These are phyloP conservation scores for Lypha dubia DNA, from an alignment of 2,888 invertebrate species.

Conservation along the genomic window DNA sequence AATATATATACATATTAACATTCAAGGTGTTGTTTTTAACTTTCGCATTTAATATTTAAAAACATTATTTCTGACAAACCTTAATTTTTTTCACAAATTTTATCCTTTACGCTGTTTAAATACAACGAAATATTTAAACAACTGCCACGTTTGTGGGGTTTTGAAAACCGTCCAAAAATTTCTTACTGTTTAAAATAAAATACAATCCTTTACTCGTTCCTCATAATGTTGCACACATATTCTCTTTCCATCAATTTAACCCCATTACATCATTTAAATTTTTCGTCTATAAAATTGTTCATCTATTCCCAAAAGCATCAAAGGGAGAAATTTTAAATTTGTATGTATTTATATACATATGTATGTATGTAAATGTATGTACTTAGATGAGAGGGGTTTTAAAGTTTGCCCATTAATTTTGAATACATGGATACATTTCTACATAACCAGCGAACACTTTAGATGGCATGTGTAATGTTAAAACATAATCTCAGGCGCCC, in stretches of 20 bases:
- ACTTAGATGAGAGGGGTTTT: slow-evolving; percentile 19
- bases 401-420: slow-evolving; percentile 66
- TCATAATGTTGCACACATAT: slow-evolving; percentile 4
- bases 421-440: background rate
- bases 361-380: too few species aligned
- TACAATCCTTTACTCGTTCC: slow-evolving; percentile 33
- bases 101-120: slow-evolving; percentile 52
- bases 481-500: too few species aligned
- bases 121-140: slow-evolving; percentile 37
- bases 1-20: background rate
- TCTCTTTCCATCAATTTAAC: slow-evolving; percentile 53
- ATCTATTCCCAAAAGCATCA: slow-evolving; percentile 67
- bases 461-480: too few species aligned
- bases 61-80: slow-evolving; percentile 63
- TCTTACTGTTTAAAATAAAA: slow-evolving; percentile 20
- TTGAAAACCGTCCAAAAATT: slow-evolving; percentile 23
- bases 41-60: slow-evolving; percentile 37
- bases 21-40: slow-evolving; percentile 46
- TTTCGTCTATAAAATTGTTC: slow-evolving; percentile 60
- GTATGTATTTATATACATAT: too few species aligned
- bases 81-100: slow-evolving; percentile 55
- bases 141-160: slow-evolving; percentile 24
- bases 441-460: background rate
- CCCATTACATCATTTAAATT: slow-evolving; percentile 67
- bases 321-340: slow-evolving; percentile 53